Evolutionary conservation across 2,797 vertebrate genomes (phyloP), one percentile per base, ranked within the genome.

Genomic region (Rallus crepitans): DNA sequence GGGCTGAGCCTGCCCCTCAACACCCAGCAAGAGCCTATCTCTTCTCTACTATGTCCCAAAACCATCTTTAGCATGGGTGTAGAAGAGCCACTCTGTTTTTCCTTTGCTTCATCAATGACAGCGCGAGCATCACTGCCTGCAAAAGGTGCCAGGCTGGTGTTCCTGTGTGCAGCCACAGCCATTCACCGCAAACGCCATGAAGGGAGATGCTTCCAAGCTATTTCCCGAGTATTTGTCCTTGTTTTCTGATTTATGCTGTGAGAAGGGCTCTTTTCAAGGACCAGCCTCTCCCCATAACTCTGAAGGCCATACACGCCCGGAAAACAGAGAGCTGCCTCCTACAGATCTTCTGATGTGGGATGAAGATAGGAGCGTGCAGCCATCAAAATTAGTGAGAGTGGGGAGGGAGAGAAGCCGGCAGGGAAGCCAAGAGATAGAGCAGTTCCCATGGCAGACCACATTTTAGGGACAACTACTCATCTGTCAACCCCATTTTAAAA

Each of bases 101-200:
- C 6, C 3, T 28, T 59, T 79, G 42, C 25, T 35, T 69, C 33
- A 64, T 71, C 63, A 94, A 61, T 45, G 18, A 1, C 11, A 39
- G 2, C 1, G 0, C n/a, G 47, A 52, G 19, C 65, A 52, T 59
- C 35, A 31, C 61, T 84, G 47, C 66, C 76, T 57, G 66, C 28
- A 71, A 88, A 76, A 94, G 28, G 63, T 79, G 47, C 25, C 61
- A 84, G 63, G 52, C 23, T 86, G 39, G 8, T 86, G 69, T 24
- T 82, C 35, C 48, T 0, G 0, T 30, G 10, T 47, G 71, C 59
- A 71, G 53, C 28, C 0, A 0, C 10, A 37, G 55, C 50, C 68
- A 20, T 23, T n/a, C 50, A 31, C 17, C 52, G 50, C 17, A 84
- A 75, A 37, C 1, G 7, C 24, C 35, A 11, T 16, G 35, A 56